Evolutionary conservation across 2,113 vertebrate genomes (phyloP), one percentile per base, ranked within the genome.

Genomic region (Coptodon bakossiorum): DNA sequence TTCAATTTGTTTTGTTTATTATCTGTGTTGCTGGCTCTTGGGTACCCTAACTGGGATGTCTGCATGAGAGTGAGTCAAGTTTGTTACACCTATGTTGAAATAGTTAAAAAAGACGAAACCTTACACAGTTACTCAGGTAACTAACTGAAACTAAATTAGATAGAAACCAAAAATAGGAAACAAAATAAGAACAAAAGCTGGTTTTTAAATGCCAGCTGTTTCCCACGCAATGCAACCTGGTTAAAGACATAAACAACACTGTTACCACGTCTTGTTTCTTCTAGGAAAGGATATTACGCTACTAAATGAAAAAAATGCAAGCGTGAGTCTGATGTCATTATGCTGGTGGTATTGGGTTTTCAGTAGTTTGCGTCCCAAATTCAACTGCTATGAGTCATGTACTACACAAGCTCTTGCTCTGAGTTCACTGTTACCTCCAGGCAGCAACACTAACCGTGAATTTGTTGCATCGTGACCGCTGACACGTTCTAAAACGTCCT

Each of bases 351-450:
- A 6, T 17, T 11, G 43, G 24, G 40, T 48, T 76, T 76, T 76
- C 71, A 76, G 40, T 48, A 29, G 14, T 13, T 78, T 19, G 19
- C 45, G 6, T 50, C 24, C 16, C 45, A 78, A 12, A 78, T 78
- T 52, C 27, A 78, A 13, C 27, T 52, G 45, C 73, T 34, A n/a
- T 13, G 73, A n/a, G 16, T n/a, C 43, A 29, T 19, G 22, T 29
- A 0, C 14, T 29, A 29, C 71, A 5, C 71, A 0, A 73, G 6
- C 24, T 19, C 3, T 34, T 27, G 13, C 8, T 5, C 14, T 3
- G 68, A 80, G 24, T 9, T 43, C 80, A 48, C 22, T 2, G 4
- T 80, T 6, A 63, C 53, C 45, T 82, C 45, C 50, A 68, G 73
- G 3, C 14, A 73, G 68, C 40, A 48, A 5, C 68, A 73, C 17